Conservation (phyloP, 2,797 vertebrate genomes). For the Cyclopterus lumpus region DNA sequence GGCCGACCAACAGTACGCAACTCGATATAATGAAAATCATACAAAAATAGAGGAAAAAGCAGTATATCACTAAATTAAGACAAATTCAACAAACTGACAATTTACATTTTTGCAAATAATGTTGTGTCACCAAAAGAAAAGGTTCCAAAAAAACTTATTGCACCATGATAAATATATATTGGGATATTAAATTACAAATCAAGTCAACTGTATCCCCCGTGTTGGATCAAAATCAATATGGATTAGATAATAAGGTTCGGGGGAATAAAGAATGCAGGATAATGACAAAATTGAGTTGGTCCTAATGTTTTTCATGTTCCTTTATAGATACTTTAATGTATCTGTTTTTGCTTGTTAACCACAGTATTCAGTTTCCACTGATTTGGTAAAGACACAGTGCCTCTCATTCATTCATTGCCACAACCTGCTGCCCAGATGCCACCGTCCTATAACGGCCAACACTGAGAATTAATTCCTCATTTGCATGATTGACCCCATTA, state of each 20-base stretch:
- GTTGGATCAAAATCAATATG: slow-evolving; percentile 1
- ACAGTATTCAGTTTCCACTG: slow-evolving; percentile 27
- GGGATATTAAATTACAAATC: neutral
- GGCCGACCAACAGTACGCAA: neutral
- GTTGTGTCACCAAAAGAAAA: neutral
- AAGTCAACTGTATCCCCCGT: neutral
- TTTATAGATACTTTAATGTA: neutral
- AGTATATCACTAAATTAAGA: neutral
- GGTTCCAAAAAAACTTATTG: neutral
- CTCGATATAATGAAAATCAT: neutral
- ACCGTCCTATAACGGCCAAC: slow-evolving; percentile 32
- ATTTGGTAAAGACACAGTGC: neutral
- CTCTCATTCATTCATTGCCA: slow-evolving; percentile 17
- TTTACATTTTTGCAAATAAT: neutral
- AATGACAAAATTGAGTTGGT: neutral
- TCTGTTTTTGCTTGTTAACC: slow-evolving; percentile 16
- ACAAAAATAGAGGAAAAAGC: neutral
- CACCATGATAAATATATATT: neutral
- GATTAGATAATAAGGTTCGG: neutral
- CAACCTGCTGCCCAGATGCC: slow-evolving; percentile 50
- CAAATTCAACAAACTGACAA: neutral
- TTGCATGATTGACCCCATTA: slow-evolving; percentile 55
- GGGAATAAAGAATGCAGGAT: neutral
- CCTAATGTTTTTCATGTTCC: neutral
- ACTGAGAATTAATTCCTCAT: slow-evolving; percentile 53